A percentile compares a stretch with the other conserved stretches of the same genome.
phyloP scores from a whole-genome alignment of 2,888 invertebrate species.

The Aplocera efformata region DNA sequence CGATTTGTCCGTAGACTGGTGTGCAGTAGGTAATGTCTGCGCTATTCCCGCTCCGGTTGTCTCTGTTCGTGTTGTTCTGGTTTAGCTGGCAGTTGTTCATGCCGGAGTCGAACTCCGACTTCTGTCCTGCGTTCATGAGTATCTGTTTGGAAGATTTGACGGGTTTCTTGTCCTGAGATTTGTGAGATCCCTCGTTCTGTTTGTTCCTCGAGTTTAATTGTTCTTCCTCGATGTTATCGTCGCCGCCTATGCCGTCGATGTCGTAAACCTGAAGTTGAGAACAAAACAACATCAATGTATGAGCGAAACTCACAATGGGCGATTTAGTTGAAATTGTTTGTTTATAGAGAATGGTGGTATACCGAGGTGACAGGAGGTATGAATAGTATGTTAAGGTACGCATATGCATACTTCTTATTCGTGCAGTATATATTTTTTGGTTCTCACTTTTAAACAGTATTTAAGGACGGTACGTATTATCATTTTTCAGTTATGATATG shows the following conservation, averaged over 20 bases:
- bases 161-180: conserved; percentile 45
- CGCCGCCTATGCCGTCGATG: conserved; percentile 69
- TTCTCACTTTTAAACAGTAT: too few relatives aligned
- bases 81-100: conserved; percentile 73
- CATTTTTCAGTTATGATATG: too few relatives aligned
- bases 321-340: too few relatives aligned
- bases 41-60: conserved; percentile 48
- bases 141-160: conserved; percentile 74
- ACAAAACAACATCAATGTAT: background rate
- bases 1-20: conserved; percentile 73
- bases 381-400: too few relatives aligned
- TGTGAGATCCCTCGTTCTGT: conserved; percentile 45
- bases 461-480: too few relatives aligned
- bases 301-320: background rate
- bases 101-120: conserved; percentile 73
- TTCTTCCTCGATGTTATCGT: conserved; percentile 62
- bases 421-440: too few relatives aligned
- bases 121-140: conserved; percentile 71
- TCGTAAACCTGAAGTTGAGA: conserved; percentile 66
- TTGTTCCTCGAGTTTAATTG: conserved; percentile 42
- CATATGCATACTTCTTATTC: too few relatives aligned
- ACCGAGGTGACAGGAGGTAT: too few relatives aligned
- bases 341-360: too few relatives aligned
- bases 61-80: conserved; percentile 48
- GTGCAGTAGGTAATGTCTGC: conserved; percentile 72